A percentile compares a stretch with the other conserved stretches of the same genome.
Evolutionary conservation across 2,113 vertebrate genomes (phyloP).

Genomic region (Nothobranchius kuhntae): DNA sequence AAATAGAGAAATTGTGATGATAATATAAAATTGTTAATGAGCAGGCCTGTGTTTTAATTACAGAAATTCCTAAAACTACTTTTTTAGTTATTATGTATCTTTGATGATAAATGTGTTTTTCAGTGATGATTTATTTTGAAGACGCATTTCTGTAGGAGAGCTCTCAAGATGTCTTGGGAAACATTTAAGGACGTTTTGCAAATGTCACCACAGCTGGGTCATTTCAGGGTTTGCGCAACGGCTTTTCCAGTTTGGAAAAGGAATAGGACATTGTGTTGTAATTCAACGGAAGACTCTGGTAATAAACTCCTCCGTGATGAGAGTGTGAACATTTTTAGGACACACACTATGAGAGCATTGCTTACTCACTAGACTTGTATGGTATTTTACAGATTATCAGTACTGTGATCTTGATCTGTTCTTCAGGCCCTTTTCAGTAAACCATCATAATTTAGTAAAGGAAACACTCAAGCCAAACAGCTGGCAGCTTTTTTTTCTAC

Average conservation of each 20-base stretch:
- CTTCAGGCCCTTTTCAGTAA: slow-evolving; percentile 38
- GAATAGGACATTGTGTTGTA: not conserved
- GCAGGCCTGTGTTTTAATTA: too few relatives aligned
- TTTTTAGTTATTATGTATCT: too few relatives aligned
- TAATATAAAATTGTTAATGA: too few relatives aligned
- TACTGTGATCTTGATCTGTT: slow-evolving; percentile 15
- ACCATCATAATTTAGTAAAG: slow-evolving; percentile 44
- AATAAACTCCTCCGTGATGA: too few relatives aligned
- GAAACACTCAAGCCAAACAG: slow-evolving; percentile 71
- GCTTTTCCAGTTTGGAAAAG: not conserved
- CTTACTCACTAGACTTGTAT: slow-evolving; percentile 14
- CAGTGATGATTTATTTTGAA: too few relatives aligned
- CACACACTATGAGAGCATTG: not conserved
- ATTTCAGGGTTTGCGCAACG: not conserved
- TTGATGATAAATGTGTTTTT: too few relatives aligned
- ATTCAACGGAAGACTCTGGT: not conserved
- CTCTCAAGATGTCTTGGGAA: not conserved
- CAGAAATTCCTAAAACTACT: too few relatives aligned
- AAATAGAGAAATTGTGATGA: too few relatives aligned
- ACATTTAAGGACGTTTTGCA: not conserved
- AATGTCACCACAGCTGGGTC: not conserved
- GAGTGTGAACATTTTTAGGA: not conserved
- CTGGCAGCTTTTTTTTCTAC: slow-evolving; percentile 64
- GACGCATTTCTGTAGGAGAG: too few relatives aligned
- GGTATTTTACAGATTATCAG: slow-evolving; percentile 5